Conservation (phyloP, 2,797 vertebrate species). For the Sardinella longiceps region DNA sequence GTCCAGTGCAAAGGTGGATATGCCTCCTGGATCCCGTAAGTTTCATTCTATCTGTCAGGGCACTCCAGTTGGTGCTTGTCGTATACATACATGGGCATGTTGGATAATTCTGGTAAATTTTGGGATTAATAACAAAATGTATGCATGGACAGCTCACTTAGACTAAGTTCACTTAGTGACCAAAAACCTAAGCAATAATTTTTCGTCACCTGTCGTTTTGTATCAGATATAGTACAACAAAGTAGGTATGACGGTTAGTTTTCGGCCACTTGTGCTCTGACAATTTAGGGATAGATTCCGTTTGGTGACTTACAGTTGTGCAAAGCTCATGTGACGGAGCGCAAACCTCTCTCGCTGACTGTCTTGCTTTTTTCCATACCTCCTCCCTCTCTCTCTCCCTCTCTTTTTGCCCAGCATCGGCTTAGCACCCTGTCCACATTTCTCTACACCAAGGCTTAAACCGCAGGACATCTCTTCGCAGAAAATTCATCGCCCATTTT, state of each 20-base stretch:
- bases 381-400: constrained; percentile 40
- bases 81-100: neutral
- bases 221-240: neutral
- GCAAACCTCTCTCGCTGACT: constrained; percentile 47
- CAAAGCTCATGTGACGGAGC: constrained; percentile 69
- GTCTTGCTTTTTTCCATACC: neutral
- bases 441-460: constrained; percentile 32
- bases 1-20: constrained; percentile 58
- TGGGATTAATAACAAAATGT: neutral
- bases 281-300: neutral
- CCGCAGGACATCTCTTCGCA: constrained; percentile 20
- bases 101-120: neutral
- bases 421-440: constrained; percentile 41
- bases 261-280: neutral
- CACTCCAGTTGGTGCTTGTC: neutral
- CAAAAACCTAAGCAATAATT: neutral
- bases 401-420: constrained; percentile 42
- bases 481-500: neutral
- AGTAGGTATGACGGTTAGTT: neutral
- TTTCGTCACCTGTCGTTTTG: neutral
- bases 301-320: constrained; percentile 60
- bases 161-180: neutral
- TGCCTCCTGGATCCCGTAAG: constrained; percentile 72
- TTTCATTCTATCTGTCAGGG: constrained; percentile 41
- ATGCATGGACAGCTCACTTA: too few species aligned